These are phyloP conservation scores for Xylocopa sonorina DNA, from an alignment of 1,140 invertebrate species.

Conservation along the genomic window DNA sequence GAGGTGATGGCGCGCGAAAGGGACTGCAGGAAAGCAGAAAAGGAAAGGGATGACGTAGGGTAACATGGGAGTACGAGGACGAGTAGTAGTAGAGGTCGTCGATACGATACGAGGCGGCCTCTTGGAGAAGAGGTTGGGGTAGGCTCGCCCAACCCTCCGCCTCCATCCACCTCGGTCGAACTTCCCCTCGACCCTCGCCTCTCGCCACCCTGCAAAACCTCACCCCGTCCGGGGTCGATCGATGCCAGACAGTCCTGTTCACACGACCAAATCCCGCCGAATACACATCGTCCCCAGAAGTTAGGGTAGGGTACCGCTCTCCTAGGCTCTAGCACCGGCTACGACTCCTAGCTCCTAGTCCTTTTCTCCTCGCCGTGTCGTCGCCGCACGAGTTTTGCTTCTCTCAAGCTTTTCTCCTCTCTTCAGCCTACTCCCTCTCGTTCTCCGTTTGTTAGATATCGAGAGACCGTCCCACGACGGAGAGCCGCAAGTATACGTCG, in stretches of 20 bases:
- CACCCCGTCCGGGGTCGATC: slow-evolving; percentile 70
- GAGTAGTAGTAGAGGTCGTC: slow-evolving; percentile 76
- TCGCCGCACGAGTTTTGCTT: slow-evolving; percentile 17
- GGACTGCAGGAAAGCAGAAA: slow-evolving; percentile 55
- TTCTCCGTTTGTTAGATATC: slow-evolving; percentile 3
- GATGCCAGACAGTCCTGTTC: slow-evolving; percentile 82
- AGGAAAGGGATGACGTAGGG: slow-evolving; percentile 64
- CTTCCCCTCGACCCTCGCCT: slow-evolving; percentile 42
- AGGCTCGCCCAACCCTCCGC: slow-evolving; percentile 72
- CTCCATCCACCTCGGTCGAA: slow-evolving; percentile 39
- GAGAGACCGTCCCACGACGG: slow-evolving; percentile 43
- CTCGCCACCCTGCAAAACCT: slow-evolving; percentile 54
- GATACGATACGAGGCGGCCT: slow-evolving; percentile 76
- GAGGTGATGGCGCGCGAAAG: slow-evolving; percentile 53
- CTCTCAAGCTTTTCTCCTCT: slow-evolving; percentile 24
- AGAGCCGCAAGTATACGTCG: slow-evolving; percentile 61
- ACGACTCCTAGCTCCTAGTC: neutral
- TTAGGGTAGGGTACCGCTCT: slow-evolving; percentile 40
- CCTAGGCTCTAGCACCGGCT: slow-evolving; percentile 5
- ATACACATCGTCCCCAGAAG: slow-evolving; percentile 64
- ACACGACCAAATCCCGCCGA: slow-evolving; percentile 79
- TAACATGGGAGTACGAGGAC: slow-evolving; percentile 44
- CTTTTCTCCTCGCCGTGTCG: neutral
- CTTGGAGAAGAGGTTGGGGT: slow-evolving; percentile 79
- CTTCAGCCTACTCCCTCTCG: neutral